Evolutionary conservation across 2,797 vertebrate species (phyloP).

Genomic region (Heterohyrax brucei): DNA sequence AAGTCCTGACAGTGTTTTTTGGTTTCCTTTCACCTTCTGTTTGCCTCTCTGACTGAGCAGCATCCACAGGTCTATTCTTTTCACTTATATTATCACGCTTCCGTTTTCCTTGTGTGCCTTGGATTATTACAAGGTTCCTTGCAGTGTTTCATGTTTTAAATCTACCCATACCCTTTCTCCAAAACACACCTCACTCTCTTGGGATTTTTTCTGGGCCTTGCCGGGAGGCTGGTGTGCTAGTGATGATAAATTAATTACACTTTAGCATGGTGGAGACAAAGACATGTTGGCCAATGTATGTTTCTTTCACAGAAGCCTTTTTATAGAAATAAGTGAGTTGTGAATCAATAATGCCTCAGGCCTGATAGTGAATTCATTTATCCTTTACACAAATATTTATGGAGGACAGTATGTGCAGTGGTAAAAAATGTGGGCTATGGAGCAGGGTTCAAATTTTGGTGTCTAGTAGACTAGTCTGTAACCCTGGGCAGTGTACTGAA

Average conservation of each 20-base stretch:
- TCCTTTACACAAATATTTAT: background rate
- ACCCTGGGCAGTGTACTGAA: background rate
- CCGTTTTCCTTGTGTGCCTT: too few species aligned
- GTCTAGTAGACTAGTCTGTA: rapidly evolving
- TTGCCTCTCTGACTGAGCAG: background rate
- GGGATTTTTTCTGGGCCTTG: background rate
- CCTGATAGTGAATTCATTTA: too few species aligned
- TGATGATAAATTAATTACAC: rapidly evolving
- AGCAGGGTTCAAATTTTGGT: rapidly evolving
- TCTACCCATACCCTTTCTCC: background rate
- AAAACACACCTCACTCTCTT: rapidly evolving
- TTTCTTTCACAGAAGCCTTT: background rate
- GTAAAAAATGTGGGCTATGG: background rate
- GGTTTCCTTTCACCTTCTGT: background rate
- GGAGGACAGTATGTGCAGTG: rapidly evolving
- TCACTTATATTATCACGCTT: rapidly evolving
- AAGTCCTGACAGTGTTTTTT: background rate
- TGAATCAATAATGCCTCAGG: background rate
- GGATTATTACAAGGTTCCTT: rapidly evolving
- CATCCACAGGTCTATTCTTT: rapidly evolving
- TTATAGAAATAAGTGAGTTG: too few species aligned
- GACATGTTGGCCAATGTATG: rapidly evolving
- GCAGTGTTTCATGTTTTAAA: too few species aligned
- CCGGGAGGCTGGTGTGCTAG: background rate
- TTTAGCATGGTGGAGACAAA: rapidly evolving